Percentiles rank a stretch among this genome's conserved stretches.
These are phyloP conservation scores for Deilephila elpenor DNA, from an alignment of 2,888 invertebrate genomes.

Conservation along the genomic window DNA sequence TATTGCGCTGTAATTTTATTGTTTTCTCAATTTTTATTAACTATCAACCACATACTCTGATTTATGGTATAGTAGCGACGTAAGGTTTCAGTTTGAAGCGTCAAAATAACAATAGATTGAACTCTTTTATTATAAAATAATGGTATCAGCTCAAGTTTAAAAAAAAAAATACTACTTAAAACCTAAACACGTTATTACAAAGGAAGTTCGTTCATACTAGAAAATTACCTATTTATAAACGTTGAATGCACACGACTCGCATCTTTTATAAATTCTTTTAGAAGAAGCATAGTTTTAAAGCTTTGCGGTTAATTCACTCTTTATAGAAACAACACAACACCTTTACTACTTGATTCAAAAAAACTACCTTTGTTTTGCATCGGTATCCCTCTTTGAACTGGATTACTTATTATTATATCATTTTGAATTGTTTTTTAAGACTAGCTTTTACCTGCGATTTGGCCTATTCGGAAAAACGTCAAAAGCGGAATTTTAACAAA, in stretches of 20 bases:
- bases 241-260: slow-evolving; percentile 59
- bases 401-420: slow-evolving; percentile 4
- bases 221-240: slow-evolving; percentile 60
- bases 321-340: slow-evolving; percentile 58
- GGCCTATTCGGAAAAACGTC: background rate
- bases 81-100: slow-evolving; percentile 58
- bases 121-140: slow-evolving; percentile 4
- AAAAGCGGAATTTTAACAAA: background rate
- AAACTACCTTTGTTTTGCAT: slow-evolving; percentile 33
- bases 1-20: slow-evolving; percentile 84
- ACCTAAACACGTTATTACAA: slow-evolving; percentile 52
- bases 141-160: slow-evolving; percentile 12
- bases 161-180: slow-evolving; percentile 42
- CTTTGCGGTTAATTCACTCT: slow-evolving; percentile 71
- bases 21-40: slow-evolving; percentile 85
- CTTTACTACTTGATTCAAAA: slow-evolving; percentile 44
- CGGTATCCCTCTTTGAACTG: slow-evolving; percentile 29
- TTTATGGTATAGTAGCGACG: slow-evolving; percentile 64
- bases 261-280: slow-evolving; percentile 65
- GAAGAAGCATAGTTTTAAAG: slow-evolving; percentile 73
- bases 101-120: slow-evolving; percentile 34
- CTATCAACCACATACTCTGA: slow-evolving; percentile 80
- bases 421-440: background rate
- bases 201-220: slow-evolving; percentile 57
- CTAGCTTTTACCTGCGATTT: background rate